Percentiles rank a stretch among this genome's conserved stretches.
Evolutionary conservation across 2,113 vertebrate species (phyloP).

Genomic region (Melanerpes formicivorus): DNA sequence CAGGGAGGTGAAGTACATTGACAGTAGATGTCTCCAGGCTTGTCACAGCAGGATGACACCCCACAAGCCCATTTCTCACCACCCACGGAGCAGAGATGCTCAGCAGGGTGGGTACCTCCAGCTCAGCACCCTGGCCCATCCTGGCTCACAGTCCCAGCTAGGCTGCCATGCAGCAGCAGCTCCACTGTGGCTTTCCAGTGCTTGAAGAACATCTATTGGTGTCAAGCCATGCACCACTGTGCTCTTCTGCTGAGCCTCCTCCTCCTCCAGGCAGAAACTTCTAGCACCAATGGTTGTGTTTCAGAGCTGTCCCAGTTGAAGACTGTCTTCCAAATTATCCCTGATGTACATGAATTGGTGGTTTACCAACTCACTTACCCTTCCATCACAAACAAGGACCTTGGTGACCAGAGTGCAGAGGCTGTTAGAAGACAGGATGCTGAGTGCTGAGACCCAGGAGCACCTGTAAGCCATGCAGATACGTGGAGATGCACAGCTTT

Average conservation of each 20-base stretch:
- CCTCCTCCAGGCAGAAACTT: not conserved
- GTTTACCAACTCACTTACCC: rapidly evolving
- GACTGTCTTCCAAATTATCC: not conserved
- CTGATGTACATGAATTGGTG: not conserved
- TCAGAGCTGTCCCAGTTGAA: not conserved
- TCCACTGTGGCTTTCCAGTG: not conserved
- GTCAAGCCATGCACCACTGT: rapidly evolving
- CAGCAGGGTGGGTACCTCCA: not conserved
- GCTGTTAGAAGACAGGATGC: not conserved
- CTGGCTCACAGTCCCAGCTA: not conserved
- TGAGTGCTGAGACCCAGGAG: not conserved
- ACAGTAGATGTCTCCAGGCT: not conserved
- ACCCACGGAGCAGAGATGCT: not conserved
- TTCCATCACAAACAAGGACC: not conserved
- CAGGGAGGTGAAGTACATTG: not conserved
- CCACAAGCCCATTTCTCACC: not conserved
- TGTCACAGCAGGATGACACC: not conserved
- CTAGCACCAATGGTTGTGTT: not conserved
- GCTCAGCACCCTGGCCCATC: not conserved
- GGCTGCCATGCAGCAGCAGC: not conserved
- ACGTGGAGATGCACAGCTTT: rapidly evolving
- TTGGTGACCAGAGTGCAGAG: not conserved
- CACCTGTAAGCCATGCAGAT: rapidly evolving
- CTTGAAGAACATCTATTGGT: rapidly evolving
- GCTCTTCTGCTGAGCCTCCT: not conserved